These are phyloP conservation scores for Solenopsis fugax DNA, from an alignment of 1,140 invertebrate genomes.

Conservation along the genomic window DNA sequence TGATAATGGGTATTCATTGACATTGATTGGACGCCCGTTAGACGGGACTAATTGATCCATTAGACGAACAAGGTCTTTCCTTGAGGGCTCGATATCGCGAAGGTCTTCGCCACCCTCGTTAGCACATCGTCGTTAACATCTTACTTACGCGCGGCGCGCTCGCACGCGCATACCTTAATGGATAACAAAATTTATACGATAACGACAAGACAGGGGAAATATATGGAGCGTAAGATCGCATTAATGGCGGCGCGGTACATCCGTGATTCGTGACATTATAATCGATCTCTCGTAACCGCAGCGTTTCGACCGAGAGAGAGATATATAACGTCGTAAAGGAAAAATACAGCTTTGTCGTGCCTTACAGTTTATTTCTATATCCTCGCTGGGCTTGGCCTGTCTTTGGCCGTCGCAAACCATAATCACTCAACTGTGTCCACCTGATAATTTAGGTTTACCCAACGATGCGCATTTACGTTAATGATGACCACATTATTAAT, in stretches of 20 bases:
- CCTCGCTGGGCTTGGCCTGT: background rate
- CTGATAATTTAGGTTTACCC: conserved; percentile 66
- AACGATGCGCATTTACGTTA: conserved; percentile 53
- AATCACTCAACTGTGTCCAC: conserved; percentile 35
- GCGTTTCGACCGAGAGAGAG: background rate
- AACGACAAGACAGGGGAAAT: conserved; percentile 39
- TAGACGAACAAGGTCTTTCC: conserved; percentile 69
- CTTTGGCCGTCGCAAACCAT: background rate
- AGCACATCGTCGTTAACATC: conserved; percentile 55
- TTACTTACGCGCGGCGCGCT: background rate
- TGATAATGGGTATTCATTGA: conserved; percentile 71
- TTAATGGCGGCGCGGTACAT: conserved; percentile 16
- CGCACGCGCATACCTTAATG: conserved; percentile 32
- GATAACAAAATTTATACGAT: conserved; percentile 69
- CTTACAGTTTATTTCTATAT: background rate
- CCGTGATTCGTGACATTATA: conserved; percentile 35
- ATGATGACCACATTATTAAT: conserved; percentile 70
- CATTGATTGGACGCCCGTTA: conserved; percentile 68
- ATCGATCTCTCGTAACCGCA: background rate
- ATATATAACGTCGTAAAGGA: conserved; percentile 5
- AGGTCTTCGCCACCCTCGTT: conserved; percentile 66
- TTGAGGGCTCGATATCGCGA: conserved; percentile 60
- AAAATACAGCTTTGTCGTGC: background rate
- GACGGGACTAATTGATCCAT: conserved; percentile 74
- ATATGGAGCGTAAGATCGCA: conserved; percentile 6